Conservation (phyloP, 2,888 invertebrate species). For the Hypomecis atomaria region DNA sequence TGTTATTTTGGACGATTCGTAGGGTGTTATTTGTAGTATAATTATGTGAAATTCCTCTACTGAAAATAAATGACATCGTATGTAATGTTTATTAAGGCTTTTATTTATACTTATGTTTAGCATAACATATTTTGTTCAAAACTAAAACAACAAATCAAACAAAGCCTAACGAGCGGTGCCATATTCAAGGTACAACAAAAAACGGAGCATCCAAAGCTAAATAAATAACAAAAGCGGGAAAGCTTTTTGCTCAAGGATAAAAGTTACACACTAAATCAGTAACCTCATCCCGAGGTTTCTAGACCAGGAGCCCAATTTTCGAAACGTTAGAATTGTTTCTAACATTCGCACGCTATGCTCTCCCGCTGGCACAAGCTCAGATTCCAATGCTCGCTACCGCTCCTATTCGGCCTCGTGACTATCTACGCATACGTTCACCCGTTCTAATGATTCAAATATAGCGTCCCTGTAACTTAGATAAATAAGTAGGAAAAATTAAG, state of each 20-base stretch:
- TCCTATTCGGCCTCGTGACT: too few relatives aligned
- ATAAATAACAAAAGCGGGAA: conserved; percentile 17
- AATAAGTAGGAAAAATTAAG: conserved; percentile 27
- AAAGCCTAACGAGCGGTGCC: background rate
- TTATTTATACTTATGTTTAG: background rate
- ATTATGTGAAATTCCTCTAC: too few relatives aligned
- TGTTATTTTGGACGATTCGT: too few relatives aligned
- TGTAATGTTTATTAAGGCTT: too few relatives aligned
- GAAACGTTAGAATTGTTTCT: too few relatives aligned
- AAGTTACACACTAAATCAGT: conserved; percentile 30
- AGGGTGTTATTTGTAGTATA: too few relatives aligned
- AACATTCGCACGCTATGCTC: too few relatives aligned
- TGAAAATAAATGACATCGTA: too few relatives aligned
- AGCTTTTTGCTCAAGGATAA: conserved; percentile 17
- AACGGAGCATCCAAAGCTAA: conserved; percentile 8
- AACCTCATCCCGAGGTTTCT: conserved; percentile 23
- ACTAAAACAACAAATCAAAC: conserved; percentile 8
- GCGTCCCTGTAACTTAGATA: conserved; percentile 19
- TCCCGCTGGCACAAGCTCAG: too few relatives aligned
- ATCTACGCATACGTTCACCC: too few relatives aligned
- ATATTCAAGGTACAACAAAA: conserved; percentile 5
- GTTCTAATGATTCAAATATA: too few relatives aligned
- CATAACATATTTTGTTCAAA: background rate
- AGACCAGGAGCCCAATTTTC: background rate
- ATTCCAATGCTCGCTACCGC: too few relatives aligned